Conservation (phyloP, 30 jellyfish, hydroid and myxozoan genomes). For the Catostylus mosaicus region DNA sequence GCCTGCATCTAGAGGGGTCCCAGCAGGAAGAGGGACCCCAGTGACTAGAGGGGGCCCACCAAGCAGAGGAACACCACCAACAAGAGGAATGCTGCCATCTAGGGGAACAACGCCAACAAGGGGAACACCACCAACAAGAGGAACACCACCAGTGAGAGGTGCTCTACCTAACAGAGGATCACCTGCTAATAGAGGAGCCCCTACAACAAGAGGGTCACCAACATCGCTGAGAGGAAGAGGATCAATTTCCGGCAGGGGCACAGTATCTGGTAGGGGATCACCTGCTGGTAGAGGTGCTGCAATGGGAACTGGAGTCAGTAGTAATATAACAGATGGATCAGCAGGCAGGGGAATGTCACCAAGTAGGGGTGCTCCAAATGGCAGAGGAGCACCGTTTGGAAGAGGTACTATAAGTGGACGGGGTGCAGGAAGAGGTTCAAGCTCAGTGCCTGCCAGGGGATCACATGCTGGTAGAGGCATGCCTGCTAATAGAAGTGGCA, state of each 20-base stretch:
- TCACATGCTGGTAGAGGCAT: slow-evolving; percentile 28
- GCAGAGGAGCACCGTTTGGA: slow-evolving; percentile 16
- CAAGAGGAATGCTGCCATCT: slow-evolving; percentile 34
- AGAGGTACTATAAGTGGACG: slow-evolving; percentile 10
- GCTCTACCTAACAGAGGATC: slow-evolving; percentile 2
- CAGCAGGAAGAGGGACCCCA: slow-evolving; percentile 33
- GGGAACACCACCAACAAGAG: slow-evolving; percentile 47
- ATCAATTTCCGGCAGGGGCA: slow-evolving; percentile 21
- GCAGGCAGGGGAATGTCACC: slow-evolving; percentile 34
- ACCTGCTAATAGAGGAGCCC: not conserved
- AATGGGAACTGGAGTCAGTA: slow-evolving; percentile 3
- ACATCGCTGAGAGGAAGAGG: slow-evolving; percentile 22
- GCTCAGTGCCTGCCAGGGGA: not conserved
- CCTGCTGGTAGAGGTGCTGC: slow-evolving; percentile 7
- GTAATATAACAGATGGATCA: slow-evolving; percentile 3
- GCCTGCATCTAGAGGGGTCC: slow-evolving; percentile 7
- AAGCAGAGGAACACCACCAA: slow-evolving; percentile 45
- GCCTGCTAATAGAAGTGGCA: slow-evolving; percentile 7
- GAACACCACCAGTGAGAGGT: slow-evolving; percentile 24
- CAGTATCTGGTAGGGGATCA: slow-evolving; percentile 20
- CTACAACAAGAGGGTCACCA: slow-evolving; percentile 5
- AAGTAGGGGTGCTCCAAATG: slow-evolving; percentile 53
- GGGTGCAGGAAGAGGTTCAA: slow-evolving; percentile 6
- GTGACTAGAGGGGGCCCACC: slow-evolving; percentile 31
- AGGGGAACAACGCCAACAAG: slow-evolving; percentile 29